Base-by-base conservation (phyloP, 2,797 vertebrate species). In the Vireo griseus region DNA sequence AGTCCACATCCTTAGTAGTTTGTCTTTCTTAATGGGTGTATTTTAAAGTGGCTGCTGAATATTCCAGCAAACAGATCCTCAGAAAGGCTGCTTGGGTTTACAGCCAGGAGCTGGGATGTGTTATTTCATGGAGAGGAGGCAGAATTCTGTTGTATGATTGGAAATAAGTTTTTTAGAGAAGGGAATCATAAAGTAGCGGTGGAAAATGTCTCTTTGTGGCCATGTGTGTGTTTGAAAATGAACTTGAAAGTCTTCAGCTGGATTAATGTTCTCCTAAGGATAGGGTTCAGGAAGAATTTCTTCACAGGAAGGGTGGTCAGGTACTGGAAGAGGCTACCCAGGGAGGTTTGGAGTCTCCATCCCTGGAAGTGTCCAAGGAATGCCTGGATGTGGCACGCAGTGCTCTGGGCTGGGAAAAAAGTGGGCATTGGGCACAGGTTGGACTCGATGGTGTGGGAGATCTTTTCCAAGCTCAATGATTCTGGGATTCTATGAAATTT, bases 341-440 rank as follows among this genome's bases (percentile, higher is more conserved):
- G 16, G 55, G n/a, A 24, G 20, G 2, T 44, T 22, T 65, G 79
- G 45, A 22, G 19, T 31, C 13, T 22, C 37, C 44, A 50, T 13
- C 57, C 50, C 51, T 51, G 57, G 20, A 45, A 50, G 44, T 33
- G 29, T 8, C 33, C 29, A 2, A 14, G 45, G 25, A 40, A 10
- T 5, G 5, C 5, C 21, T 24, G 45, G 29, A 8, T 0, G 1
- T 13, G 44, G n/a, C 37, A 16, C 20, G 51, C 9, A 6, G 13
- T 9, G 22, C 40, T 44, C 44, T 51, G 57, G 25, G n/a, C 44
- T 62, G 55, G 48, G 25, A 26, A 6, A 18, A 5, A n/a, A 29
- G 29, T 18, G 45, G 54, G 10, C 9, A 18, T 7, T 9, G 10
- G 22, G 5, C 63, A 50, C 24, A 21, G n/a, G 3, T 5, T 13